Evolutionary conservation across 2,888 invertebrate genomes (phyloP).

Genomic region (Axea sp.): DNA sequence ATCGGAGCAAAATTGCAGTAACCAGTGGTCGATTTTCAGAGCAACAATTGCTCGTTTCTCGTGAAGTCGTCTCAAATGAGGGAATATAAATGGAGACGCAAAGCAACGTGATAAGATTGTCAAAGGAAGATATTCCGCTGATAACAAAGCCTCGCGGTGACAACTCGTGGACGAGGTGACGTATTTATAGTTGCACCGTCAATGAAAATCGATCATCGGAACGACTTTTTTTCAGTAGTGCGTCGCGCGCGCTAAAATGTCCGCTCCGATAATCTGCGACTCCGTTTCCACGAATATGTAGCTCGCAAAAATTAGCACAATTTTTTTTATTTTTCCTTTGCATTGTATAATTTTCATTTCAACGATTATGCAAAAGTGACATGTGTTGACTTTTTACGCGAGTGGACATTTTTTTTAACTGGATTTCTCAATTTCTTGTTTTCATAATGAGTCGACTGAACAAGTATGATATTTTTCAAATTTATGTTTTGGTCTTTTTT

Average conservation of each 20-base stretch:
- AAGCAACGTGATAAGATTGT: constrained; percentile 81
- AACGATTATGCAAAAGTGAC: neutral
- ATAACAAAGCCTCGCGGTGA: constrained; percentile 83
- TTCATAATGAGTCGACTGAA: constrained; percentile 20
- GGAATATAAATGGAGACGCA: constrained; percentile 77
- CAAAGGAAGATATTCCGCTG: constrained; percentile 86
- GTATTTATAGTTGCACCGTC: constrained; percentile 67
- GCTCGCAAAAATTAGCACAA: neutral
- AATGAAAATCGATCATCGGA: constrained; percentile 13
- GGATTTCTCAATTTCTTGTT: constrained; percentile 10
- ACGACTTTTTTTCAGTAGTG: constrained; percentile 2
- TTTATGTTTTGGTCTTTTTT: constrained; percentile 1
- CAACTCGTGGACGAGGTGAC: constrained; percentile 83
- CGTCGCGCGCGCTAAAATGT: constrained; percentile 3
- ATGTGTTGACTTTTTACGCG: neutral
- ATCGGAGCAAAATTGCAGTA: too few species aligned
- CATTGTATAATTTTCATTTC: neutral
- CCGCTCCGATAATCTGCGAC: neutral
- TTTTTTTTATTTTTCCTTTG: constrained; percentile 1
- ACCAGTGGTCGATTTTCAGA: too few species aligned
- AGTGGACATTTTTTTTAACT: constrained; percentile 7
- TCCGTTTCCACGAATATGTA: constrained; percentile 4
- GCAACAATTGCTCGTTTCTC: too few species aligned
- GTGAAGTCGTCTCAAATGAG: constrained; percentile 28
- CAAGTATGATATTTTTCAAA: constrained; percentile 25